These are phyloP conservation scores for Hepsetus odoe DNA, from an alignment of 2,113 vertebrate genomes.

Conservation along the genomic window DNA sequence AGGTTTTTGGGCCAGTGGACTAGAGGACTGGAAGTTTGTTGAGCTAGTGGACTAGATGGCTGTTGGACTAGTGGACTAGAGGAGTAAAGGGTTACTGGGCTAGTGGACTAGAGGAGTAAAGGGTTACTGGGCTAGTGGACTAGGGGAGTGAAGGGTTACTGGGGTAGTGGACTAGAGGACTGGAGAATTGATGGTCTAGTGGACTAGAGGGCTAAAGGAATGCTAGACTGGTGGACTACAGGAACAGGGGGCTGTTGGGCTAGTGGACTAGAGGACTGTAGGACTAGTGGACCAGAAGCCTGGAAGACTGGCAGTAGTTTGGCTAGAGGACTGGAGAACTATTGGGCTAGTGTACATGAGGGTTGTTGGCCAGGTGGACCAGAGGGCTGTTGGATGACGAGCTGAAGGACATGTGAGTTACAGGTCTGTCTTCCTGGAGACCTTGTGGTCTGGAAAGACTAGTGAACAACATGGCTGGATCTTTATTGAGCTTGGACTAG, in stretches of 20 bases:
- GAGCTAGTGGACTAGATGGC: too few species aligned
- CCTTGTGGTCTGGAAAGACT: neutral
- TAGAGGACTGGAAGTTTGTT: neutral
- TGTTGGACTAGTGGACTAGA: neutral
- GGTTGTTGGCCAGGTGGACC: neutral
- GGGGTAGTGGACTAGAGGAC: too few species aligned
- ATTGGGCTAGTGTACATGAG: neutral
- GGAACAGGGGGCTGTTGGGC: neutral
- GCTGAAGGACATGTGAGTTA: too few species aligned
- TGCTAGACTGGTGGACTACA: neutral
- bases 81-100: neutral
- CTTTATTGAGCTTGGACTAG: too few species aligned
- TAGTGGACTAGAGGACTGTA: neutral
- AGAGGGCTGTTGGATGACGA: too few species aligned
- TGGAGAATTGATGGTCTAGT: neutral
- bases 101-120: neutral
- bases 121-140: neutral
- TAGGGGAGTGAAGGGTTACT: too few species aligned
- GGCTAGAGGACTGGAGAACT: neutral
- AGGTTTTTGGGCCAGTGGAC: neutral
- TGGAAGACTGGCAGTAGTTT: neutral
- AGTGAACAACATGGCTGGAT: too few species aligned
- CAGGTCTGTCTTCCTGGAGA: neutral
- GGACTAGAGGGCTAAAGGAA: neutral
- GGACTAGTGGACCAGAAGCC: neutral